Evolutionary conservation across 2,888 invertebrate species (phyloP).

Genomic region (Drosophila anomelani): DNA sequence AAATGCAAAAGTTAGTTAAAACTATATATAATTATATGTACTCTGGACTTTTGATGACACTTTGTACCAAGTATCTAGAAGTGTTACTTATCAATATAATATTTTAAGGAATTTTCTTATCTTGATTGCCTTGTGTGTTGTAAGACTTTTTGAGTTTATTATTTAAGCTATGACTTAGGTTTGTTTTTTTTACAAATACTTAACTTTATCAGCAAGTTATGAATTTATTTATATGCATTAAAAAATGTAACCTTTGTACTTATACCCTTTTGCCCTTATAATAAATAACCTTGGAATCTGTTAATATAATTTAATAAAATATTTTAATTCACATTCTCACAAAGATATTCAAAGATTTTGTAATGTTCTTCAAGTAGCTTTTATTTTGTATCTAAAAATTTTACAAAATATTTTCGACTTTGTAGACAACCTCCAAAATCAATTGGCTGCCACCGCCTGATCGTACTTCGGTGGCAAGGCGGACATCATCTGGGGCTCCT

Average conservation of each 20-base stretch:
- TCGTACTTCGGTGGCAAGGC: constrained; percentile 59
- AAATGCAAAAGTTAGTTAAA: too few relatives aligned
- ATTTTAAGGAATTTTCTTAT: background rate
- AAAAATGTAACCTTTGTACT: background rate
- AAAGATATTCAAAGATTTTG: constrained; percentile 62
- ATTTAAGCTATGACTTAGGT: background rate
- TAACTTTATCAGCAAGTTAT: background rate
- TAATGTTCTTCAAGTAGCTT: constrained; percentile 46
- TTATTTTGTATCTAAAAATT: constrained; percentile 18
- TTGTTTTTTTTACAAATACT: too few relatives aligned
- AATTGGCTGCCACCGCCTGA: constrained; percentile 35
- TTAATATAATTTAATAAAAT: background rate
- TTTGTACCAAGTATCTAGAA: background rate
- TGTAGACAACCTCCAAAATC: background rate
- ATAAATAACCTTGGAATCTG: too few relatives aligned
- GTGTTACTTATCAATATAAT: background rate
- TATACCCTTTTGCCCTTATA: too few relatives aligned
- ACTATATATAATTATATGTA: too few relatives aligned
- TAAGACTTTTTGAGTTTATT: too few relatives aligned
- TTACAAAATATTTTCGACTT: background rate
- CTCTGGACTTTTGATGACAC: too few relatives aligned
- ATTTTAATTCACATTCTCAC: background rate
- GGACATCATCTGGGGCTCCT: constrained; percentile 21
- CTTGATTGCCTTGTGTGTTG: background rate
- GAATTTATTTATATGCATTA: too few relatives aligned